Conservation (phyloP, 2,113 vertebrate genomes). For the Lonchura striata region DNA sequence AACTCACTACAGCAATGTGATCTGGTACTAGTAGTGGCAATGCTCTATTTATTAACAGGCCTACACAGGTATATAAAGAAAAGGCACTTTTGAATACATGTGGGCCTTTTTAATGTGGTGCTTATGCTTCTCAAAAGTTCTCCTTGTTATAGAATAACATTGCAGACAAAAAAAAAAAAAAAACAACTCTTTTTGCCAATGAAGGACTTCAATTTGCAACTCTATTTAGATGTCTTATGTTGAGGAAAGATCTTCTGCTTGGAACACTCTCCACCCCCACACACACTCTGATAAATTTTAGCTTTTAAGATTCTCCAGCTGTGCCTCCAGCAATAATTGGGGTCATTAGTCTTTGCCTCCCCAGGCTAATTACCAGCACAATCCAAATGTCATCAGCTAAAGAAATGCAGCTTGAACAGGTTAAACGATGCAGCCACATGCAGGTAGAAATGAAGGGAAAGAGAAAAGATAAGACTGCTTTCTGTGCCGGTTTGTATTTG, state of each 20-base stretch:
- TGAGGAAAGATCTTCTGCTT: background rate
- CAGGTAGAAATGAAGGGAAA: background rate
- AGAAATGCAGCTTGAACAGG: background rate
- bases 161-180: background rate
- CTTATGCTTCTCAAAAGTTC: background rate
- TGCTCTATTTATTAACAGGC: background rate
- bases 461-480: background rate
- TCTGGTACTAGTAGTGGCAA: background rate
- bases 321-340: constrained; percentile 26
- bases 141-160: background rate
- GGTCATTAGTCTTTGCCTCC: constrained; percentile 42
- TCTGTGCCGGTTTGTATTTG: background rate
- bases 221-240: background rate
- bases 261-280: background rate
- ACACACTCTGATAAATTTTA: constrained; percentile 19
- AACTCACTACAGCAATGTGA: background rate
- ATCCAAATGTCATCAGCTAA: constrained; percentile 25
- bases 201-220: background rate
- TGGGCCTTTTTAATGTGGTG: background rate
- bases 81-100: rapidly evolving
- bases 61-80: background rate
- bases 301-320: constrained; percentile 38
- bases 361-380: constrained; percentile 30
- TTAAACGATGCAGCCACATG: background rate
- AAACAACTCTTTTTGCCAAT: rapidly evolving